Conservation (phyloP, 2,113 vertebrate species). For the Rhinolophus ferrumequinum region DNA sequence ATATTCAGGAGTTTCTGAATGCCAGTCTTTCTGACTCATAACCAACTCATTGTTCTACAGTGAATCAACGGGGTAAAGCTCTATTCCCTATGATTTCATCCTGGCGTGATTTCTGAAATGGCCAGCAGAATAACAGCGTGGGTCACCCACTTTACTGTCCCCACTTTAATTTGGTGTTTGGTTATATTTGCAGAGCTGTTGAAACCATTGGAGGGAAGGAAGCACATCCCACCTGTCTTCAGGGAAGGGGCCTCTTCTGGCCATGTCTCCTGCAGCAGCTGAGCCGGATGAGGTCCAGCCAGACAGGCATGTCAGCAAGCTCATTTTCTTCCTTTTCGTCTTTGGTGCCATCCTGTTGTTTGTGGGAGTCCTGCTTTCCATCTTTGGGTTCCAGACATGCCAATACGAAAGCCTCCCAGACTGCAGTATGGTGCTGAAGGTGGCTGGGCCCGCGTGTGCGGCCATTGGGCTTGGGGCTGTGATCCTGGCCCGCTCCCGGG, state of each 20-base stretch:
- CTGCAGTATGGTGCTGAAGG: constrained; percentile 84
- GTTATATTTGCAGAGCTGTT: constrained; percentile 58
- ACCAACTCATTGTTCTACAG: neutral
- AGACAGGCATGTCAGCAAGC: constrained; percentile 75
- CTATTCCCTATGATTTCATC: neutral
- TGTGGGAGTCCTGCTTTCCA: constrained; percentile 85
- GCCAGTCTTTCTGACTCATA: constrained; percentile 55
- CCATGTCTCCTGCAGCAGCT: constrained; percentile 83
- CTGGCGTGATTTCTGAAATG: neutral
- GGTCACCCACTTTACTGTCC: neutral
- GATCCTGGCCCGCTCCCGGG: constrained; percentile 86
- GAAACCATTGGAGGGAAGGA: neutral
- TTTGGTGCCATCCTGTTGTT: constrained; percentile 85
- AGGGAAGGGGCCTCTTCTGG: neutral
- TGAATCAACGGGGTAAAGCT: neutral
- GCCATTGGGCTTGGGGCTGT: constrained; percentile 82
- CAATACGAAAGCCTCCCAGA: constrained; percentile 74
- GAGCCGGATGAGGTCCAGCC: constrained; percentile 66
- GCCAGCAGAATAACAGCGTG: neutral
- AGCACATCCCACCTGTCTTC: neutral
- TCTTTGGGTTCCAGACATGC: constrained; percentile 87
- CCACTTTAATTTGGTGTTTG: neutral
- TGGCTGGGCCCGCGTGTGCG: constrained; percentile 83
- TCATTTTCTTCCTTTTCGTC: constrained; percentile 87
- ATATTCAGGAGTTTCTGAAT: constrained; percentile 52